Conservation (phyloP, 1,140 invertebrate species). For the Pachyrhynchus sulphureomaculatus region DNA sequence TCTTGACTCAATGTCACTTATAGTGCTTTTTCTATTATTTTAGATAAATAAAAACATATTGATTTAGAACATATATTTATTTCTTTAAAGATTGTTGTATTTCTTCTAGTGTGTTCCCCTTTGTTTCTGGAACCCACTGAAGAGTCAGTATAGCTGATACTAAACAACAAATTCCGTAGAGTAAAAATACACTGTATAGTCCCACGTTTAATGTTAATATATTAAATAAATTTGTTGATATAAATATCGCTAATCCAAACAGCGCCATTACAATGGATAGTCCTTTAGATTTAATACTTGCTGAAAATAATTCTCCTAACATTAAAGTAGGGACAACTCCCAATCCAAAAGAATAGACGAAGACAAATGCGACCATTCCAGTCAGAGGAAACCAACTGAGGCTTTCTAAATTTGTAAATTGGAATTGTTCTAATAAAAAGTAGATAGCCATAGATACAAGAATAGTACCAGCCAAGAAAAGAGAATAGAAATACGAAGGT, state of each 20-base stretch:
- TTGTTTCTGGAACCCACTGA: conserved; percentile 86
- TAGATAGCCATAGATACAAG: too few relatives aligned
- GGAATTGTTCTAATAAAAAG: too few relatives aligned
- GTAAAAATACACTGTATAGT: conserved; percentile 72
- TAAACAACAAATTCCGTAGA: conserved; percentile 75
- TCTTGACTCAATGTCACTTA: too few relatives aligned
- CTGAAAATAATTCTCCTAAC: too few relatives aligned
- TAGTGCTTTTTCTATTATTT: too few relatives aligned
- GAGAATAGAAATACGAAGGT: too few relatives aligned
- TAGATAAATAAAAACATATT: too few relatives aligned
- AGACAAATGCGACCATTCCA: conserved; percentile 36
- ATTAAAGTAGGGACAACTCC: too few relatives aligned
- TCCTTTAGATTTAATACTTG: conserved; percentile 41
- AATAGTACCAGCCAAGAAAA: too few relatives aligned
- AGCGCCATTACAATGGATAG: conserved; percentile 29
- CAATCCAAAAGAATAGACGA: conserved; percentile 38
- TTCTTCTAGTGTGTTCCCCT: conserved; percentile 84
- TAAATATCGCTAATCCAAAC: conserved; percentile 34
- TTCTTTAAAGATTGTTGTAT: conserved; percentile 71
- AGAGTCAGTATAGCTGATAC: conserved; percentile 76
- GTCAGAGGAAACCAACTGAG: conserved; percentile 38
- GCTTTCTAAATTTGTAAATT: conserved; percentile 38
- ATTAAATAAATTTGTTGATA: conserved; percentile 48
- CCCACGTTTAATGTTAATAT: conserved; percentile 59
- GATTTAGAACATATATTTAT: too few relatives aligned